Conservation (phyloP, 30 jellyfish, hydroid and myxozoan genomes). For the Phacellophora camtschatica region DNA sequence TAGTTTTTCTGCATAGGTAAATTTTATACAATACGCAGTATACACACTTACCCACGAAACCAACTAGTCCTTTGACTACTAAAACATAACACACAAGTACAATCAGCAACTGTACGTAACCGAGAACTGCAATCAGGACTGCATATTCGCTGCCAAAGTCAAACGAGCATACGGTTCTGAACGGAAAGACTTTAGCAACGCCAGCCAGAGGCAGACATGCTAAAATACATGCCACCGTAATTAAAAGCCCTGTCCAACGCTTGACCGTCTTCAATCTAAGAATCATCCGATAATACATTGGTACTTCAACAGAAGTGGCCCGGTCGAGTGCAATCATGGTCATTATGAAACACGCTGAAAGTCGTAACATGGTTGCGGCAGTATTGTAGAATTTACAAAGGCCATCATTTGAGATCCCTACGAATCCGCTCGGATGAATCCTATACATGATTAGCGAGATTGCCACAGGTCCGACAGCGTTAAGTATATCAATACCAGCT, state of each 20-base stretch:
- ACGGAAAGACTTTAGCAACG: slow-evolving; percentile 19
- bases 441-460: slow-evolving; percentile 61
- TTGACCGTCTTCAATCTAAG: slow-evolving; percentile 48
- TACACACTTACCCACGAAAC: slow-evolving; percentile 43
- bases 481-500: slow-evolving; percentile 58
- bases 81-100: slow-evolving; percentile 59
- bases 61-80: slow-evolving; percentile 53
- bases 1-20: not conserved
- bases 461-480: slow-evolving; percentile 62
- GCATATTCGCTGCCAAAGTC: slow-evolving; percentile 79
- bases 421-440: slow-evolving; percentile 42
- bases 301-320: slow-evolving; percentile 75
- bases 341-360: slow-evolving; percentile 76
- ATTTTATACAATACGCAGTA: not conserved
- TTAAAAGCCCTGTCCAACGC: slow-evolving; percentile 6
- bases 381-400: slow-evolving; percentile 65
- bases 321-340: slow-evolving; percentile 91
- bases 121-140: slow-evolving; percentile 41
- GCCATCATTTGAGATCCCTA: not conserved
- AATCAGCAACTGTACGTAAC: slow-evolving; percentile 68
- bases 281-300: slow-evolving; percentile 72
- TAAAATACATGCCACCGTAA: slow-evolving; percentile 20
- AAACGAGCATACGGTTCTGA: slow-evolving; percentile 66
- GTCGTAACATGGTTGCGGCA: slow-evolving; percentile 81
- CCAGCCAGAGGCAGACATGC: slow-evolving; percentile 74